phyloP scores from a whole-genome alignment of 2,797 vertebrate genomes.

The Onychomys leucogaster region DNA sequence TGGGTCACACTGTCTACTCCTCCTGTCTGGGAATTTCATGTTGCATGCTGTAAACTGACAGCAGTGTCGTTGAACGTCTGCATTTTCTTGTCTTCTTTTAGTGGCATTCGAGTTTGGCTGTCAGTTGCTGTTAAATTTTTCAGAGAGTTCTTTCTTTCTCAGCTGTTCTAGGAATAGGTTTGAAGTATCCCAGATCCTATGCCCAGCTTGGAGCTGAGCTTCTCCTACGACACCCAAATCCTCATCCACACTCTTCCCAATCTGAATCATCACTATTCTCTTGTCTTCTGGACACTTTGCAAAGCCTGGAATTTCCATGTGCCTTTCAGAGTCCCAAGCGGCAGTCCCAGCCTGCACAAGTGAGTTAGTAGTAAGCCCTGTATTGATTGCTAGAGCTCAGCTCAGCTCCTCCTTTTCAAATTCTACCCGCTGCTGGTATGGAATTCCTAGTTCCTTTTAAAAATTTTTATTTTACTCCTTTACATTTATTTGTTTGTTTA shows the following conservation, averaged over 20 bases:
- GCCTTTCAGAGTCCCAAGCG: neutral
- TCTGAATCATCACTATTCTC: neutral
- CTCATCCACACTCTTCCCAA: neutral
- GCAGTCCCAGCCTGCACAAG: neutral
- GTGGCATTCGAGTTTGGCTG: neutral
- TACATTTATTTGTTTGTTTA: neutral
- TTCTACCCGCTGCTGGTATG: neutral
- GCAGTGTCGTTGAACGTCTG: neutral
- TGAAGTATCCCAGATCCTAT: neutral
- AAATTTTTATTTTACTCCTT: neutral
- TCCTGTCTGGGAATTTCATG: neutral
- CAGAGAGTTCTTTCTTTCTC: neutral
- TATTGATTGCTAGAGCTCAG: neutral
- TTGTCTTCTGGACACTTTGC: neutral
- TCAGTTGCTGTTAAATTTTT: neutral
- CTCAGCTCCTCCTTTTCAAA: neutral
- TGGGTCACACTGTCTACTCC: neutral
- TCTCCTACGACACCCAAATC: neutral
- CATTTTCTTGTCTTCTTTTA: neutral
- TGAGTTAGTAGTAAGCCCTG: neutral
- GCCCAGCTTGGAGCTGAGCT: neutral
- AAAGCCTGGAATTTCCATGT: neutral
- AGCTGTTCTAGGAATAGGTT: neutral
- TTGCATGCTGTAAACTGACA: too few relatives aligned
- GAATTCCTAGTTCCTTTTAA: neutral